Base-by-base conservation (phyloP, 2,797 vertebrate species). In the Rachycentron canadum region DNA sequence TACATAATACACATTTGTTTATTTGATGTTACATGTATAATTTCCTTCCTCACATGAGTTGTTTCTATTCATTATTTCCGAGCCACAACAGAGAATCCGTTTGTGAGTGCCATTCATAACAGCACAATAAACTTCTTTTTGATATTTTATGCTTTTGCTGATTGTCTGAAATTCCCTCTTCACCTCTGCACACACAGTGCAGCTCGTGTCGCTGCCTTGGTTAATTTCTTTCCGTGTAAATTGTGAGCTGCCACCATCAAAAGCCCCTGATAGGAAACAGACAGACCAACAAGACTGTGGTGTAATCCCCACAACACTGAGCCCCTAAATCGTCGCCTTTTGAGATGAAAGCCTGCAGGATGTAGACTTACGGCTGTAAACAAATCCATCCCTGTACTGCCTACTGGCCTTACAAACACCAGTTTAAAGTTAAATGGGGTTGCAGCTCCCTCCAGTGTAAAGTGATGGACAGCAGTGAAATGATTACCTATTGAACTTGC, bases 401-500 rank as follows among this genome's bases (percentile, higher is more conserved):
- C 55, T 32, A 55, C 38, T 70, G 73, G 79, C 49, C 68, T 63
- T 25, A 68, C 1, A 49, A 58, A 58, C 28, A 69, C 67, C 40
- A 59, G 74, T 82, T 79, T 77, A 50, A 68, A 73, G 64, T 73
- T 79, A 78, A 76, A 78, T 58, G 34, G 76, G 69, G 38, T 63
- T 77, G 83, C 81, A 90, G 89, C 84, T 89, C 89, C 86, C 85
- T 91, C 90, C 86, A 89, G 88, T 88, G 85, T 81, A 75, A 88
- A 80, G 66, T 65, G 74, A 88, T 57, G 81, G 79, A 81, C 86
- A 78, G 73, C 79, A 80, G 67, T 83, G 47, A 56, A 61, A 73
- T 65, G n/a, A 82, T 85, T 59, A 67, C 47, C 71, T 53, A 72
- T 65, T 83, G 70, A 77, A 77, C 21, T 67, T 78, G 75, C 70